Percentiles rank a stretch among this genome's conserved stretches.
Evolutionary conservation across 2,113 vertebrate genomes (phyloP).

Genomic region (Syngnathus typhle): DNA sequence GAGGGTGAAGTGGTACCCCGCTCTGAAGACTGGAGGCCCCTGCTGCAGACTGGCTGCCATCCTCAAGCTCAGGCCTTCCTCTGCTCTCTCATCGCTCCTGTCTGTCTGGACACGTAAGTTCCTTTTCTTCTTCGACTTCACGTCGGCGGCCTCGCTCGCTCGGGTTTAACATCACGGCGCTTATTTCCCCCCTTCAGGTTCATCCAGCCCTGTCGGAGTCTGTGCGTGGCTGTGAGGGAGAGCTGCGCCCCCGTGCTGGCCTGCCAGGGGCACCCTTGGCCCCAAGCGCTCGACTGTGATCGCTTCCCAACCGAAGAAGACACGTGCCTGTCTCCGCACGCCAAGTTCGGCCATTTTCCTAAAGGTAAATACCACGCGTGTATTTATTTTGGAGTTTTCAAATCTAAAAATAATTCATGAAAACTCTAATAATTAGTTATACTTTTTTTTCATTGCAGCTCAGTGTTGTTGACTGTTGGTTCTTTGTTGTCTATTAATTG

Average conservation of each 20-base stretch:
- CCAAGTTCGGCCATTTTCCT: conserved; percentile 64
- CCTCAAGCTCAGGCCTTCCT: conserved; percentile 78
- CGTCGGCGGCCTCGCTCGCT: not conserved
- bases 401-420: no score
- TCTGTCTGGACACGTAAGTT: conserved; percentile 85
- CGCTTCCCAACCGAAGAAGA: conserved; percentile 79
- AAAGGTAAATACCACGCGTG: conserved; percentile 68
- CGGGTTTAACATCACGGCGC: not conserved
- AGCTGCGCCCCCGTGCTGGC: conserved; percentile 76
- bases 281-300: conserved; percentile 73
- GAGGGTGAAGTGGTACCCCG: conserved; percentile 75
- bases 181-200: conserved; percentile 67
- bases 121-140: not conserved
- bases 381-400: no score
- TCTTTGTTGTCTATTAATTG: no score
- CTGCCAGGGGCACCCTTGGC: conserved; percentile 80
- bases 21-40: conserved; percentile 76
- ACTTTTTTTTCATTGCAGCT: not conserved
- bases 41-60: conserved; percentile 78
- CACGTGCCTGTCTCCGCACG: conserved; percentile 73
- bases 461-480: no score
- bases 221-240: conserved; percentile 77
- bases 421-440: not conserved
- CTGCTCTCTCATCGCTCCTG: conserved; percentile 81
- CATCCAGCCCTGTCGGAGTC: conserved; percentile 80